A percentile compares a stretch with the other conserved stretches of the same genome.
phyloP scores from a whole-genome alignment of 2,888 invertebrate species.

The Nephrotoma flavescens region DNA sequence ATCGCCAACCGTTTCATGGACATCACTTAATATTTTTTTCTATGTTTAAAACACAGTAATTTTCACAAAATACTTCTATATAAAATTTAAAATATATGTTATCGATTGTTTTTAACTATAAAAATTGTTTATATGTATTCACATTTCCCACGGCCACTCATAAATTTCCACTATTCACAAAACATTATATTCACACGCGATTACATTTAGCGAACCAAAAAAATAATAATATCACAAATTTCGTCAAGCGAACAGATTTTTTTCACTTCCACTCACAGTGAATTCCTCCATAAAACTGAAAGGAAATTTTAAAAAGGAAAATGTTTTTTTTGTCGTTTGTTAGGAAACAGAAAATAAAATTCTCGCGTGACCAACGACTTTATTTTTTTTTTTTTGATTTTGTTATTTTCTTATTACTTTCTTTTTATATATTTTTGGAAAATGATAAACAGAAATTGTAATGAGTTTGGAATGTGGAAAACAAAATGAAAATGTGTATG shows the following conservation, averaged over 20 bases:
- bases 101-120: neutral
- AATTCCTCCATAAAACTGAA: constrained; percentile 1
- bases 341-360: neutral
- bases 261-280: neutral
- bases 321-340: neutral
- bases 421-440: neutral
- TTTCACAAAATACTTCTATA: neutral
- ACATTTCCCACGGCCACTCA: neutral
- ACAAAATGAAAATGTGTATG: neutral
- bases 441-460: neutral
- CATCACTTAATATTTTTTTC: constrained; percentile 33
- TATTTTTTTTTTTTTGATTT: neutral
- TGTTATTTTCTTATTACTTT: neutral
- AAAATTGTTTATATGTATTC: neutral
- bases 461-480: neutral
- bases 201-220: neutral
- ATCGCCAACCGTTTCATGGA: constrained; percentile 49
- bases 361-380: constrained; percentile 6
- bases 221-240: neutral
- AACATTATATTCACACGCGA: neutral
- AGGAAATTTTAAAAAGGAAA: neutral
- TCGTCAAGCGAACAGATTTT: neutral
- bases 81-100: neutral
- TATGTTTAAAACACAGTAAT: neutral
- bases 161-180: neutral